Evolutionary conservation across 92 coral and sea anemone species (phyloP).

Genomic region (Hydrozoanthus gracilis): DNA sequence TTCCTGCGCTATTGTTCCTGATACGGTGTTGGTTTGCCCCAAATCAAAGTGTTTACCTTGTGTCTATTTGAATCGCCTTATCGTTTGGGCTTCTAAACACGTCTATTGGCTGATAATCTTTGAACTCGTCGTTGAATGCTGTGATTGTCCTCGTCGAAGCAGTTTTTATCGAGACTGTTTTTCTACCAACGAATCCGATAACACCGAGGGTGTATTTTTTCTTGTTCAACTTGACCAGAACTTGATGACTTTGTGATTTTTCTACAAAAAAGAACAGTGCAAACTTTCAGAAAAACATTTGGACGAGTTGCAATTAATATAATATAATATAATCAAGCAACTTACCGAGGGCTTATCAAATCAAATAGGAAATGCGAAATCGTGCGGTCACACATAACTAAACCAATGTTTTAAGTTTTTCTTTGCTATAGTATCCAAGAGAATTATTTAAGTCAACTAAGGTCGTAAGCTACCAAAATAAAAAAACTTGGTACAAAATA

Average conservation of each 20-base stretch:
- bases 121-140: background rate
- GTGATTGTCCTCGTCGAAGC: background rate
- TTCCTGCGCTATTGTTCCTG: background rate
- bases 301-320: too few species aligned
- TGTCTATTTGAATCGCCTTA: background rate
- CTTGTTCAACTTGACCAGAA: background rate
- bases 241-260: background rate
- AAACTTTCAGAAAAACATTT: background rate
- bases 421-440: too few species aligned
- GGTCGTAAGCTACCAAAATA: too few species aligned
- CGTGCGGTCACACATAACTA: too few species aligned
- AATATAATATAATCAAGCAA: too few species aligned
- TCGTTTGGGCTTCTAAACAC: slow-evolving; percentile 2
- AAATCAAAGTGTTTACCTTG: background rate
- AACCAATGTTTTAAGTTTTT: too few species aligned
- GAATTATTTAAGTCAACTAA: too few species aligned
- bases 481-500: too few species aligned
- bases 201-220: background rate
- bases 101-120: slow-evolving; percentile 30
- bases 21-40: background rate
- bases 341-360: too few species aligned
- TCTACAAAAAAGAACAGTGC: background rate
- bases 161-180: background rate
- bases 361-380: too few species aligned
- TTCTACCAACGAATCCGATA: slow-evolving; percentile 7